Evolutionary conservation across 2,888 invertebrate genomes (phyloP).

Genomic region (Sphinx pinastri): DNA sequence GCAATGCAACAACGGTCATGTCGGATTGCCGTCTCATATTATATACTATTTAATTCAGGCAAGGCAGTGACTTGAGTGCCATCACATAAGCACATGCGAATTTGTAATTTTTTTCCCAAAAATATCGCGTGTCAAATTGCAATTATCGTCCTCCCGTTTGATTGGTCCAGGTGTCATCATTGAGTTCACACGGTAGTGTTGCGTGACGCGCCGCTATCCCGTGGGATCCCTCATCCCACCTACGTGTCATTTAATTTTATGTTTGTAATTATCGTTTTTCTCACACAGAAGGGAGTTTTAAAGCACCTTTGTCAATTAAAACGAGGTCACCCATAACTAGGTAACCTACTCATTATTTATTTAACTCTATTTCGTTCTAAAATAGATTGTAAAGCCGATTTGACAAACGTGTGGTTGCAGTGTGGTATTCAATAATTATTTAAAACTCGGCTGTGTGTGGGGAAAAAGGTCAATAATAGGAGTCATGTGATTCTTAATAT

Average conservation of each 20-base stretch:
- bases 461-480: too few relatives aligned
- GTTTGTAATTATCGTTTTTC: constrained; percentile 34
- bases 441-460: too few relatives aligned
- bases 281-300: background rate
- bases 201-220: constrained; percentile 53
- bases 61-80: too few relatives aligned
- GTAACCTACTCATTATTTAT: background rate
- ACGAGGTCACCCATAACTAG: background rate
- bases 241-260: constrained; percentile 46
- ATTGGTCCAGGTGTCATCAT: constrained; percentile 56
- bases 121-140: constrained; percentile 12
- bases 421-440: too few relatives aligned
- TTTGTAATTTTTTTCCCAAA: too few relatives aligned
- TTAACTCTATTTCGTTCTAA: background rate
- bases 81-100: too few relatives aligned
- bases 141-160: constrained; percentile 24
- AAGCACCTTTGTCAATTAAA: background rate
- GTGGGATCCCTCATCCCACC: constrained; percentile 46
- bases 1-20: too few relatives aligned
- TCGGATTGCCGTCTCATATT: too few relatives aligned
- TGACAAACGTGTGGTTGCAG: background rate
- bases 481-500: too few relatives aligned
- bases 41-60: too few relatives aligned
- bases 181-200: constrained; percentile 63
- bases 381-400: background rate